phyloP scores from a whole-genome alignment of 2,113 vertebrate species.

The Hipposideros armiger region DNA sequence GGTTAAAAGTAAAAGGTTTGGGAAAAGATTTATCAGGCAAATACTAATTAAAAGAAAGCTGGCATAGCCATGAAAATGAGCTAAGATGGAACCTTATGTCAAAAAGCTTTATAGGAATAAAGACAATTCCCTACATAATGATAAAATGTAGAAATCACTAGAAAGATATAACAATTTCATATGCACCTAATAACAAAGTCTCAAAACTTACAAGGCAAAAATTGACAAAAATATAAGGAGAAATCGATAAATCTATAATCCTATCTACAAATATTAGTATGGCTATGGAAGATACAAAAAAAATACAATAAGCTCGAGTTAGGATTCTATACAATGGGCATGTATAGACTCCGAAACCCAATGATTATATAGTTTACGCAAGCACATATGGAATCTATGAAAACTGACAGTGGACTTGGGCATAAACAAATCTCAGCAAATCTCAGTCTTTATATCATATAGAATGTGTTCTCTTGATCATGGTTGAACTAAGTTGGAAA shows the following conservation, averaged over 20 bases:
- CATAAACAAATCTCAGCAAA: constrained; percentile 22
- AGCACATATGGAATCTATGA: neutral
- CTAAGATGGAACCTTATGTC: neutral
- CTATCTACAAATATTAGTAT: neutral
- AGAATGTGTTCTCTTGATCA: constrained; percentile 12
- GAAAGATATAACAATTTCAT: neutral
- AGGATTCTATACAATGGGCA: neutral
- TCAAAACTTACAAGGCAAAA: constrained; percentile 33
- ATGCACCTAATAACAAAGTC: neutral
- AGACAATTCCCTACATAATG: neutral
- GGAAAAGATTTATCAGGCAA: neutral
- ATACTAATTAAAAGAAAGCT: constrained; percentile 21
- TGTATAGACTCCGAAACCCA: neutral
- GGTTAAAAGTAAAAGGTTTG: constrained; percentile 3
- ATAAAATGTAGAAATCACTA: constrained; percentile 20
- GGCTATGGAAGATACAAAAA: neutral
- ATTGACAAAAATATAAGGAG: neutral
- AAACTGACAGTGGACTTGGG: neutral
- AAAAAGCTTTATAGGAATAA: neutral
- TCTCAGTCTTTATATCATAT: neutral
- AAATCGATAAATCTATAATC: neutral
- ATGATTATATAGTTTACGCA: neutral
- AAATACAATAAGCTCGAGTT: neutral
- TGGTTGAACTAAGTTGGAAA: constrained; percentile 16
- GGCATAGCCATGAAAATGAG: neutral